Conservation (phyloP, 2,797 vertebrate species). For the Threskiornis aethiopicus region DNA sequence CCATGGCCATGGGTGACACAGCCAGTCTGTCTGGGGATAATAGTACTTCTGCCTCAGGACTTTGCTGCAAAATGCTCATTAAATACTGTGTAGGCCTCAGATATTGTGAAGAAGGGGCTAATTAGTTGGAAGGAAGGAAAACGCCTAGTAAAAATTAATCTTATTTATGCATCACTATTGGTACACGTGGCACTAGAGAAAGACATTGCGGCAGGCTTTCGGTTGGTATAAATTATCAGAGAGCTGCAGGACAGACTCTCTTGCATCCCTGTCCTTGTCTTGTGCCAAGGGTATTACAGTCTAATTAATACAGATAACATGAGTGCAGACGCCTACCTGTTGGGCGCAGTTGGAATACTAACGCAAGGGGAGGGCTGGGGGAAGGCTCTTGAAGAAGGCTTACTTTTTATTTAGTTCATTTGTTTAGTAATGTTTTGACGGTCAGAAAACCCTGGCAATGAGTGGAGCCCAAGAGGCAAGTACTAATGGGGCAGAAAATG, state of each 20-base stretch:
- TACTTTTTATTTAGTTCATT: slow-evolving; percentile 62
- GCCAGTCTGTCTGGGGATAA: neutral
- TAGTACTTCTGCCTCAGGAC: neutral
- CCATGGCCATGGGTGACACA: neutral
- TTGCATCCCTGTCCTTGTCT: slow-evolving; percentile 60
- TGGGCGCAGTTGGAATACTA: slow-evolving; percentile 42
- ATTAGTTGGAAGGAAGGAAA: slow-evolving; percentile 27
- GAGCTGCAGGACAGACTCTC: slow-evolving; percentile 53
- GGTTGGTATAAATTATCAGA: slow-evolving; percentile 52
- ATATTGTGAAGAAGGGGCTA: neutral
- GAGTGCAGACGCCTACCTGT: slow-evolving; percentile 61
- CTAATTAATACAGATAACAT: slow-evolving; percentile 69
- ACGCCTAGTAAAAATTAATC: slow-evolving; percentile 24
- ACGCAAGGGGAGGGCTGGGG: slow-evolving; percentile 4
- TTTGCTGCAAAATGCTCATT: neutral
- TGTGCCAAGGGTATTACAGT: slow-evolving; percentile 63
- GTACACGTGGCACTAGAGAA: slow-evolving; percentile 21
- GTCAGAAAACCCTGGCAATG: slow-evolving; percentile 61
- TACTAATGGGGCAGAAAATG: slow-evolving; percentile 64
- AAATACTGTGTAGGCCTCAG: neutral
- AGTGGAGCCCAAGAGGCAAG: slow-evolving; percentile 58
- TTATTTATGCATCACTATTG: slow-evolving; percentile 38
- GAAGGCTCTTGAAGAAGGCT: slow-evolving; percentile 30
- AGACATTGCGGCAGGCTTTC: slow-evolving; percentile 23
- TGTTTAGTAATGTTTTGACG: slow-evolving; percentile 56